A percentile compares a stretch with the other conserved stretches of the same genome.
Evolutionary conservation across 2,888 invertebrate species (phyloP).

Genomic region (Eupithecia vulgata): DNA sequence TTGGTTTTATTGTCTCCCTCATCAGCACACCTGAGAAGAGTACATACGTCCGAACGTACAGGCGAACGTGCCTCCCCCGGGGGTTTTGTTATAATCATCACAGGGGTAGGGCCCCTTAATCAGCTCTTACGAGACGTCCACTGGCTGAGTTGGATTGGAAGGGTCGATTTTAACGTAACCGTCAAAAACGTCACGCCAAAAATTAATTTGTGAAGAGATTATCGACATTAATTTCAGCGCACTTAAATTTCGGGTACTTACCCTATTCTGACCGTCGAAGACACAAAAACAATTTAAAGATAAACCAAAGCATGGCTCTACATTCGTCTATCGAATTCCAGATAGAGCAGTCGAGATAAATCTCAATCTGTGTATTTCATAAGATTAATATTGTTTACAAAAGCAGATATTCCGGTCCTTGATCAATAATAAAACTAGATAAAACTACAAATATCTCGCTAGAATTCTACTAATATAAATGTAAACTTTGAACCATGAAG

Average conservation of each 20-base stretch:
- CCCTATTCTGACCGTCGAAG: neutral
- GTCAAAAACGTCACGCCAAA: neutral
- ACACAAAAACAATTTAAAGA: neutral
- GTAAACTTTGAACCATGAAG: neutral
- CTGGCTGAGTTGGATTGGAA: neutral
- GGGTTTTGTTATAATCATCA: neutral
- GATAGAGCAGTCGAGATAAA: neutral
- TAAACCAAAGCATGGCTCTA: neutral
- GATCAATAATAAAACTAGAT: neutral
- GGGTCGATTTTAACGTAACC: neutral
- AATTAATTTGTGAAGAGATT: neutral
- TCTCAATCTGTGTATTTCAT: neutral
- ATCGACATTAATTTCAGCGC: neutral
- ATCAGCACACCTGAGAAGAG: too few species aligned
- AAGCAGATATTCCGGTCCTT: neutral
- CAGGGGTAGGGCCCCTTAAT: neutral
- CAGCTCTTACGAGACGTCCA: neutral
- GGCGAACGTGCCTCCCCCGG: too few species aligned
- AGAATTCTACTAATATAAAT: neutral
- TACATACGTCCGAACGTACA: too few species aligned
- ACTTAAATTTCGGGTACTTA: neutral
- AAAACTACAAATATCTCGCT: neutral
- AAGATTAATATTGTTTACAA: neutral
- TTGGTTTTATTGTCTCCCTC: too few species aligned
- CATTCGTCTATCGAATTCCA: constrained; percentile 1